A percentile compares a stretch with the other conserved stretches of the same genome.
Conservation (phyloP, 2,113 vertebrate species). For the Anolis sagrei region DNA sequence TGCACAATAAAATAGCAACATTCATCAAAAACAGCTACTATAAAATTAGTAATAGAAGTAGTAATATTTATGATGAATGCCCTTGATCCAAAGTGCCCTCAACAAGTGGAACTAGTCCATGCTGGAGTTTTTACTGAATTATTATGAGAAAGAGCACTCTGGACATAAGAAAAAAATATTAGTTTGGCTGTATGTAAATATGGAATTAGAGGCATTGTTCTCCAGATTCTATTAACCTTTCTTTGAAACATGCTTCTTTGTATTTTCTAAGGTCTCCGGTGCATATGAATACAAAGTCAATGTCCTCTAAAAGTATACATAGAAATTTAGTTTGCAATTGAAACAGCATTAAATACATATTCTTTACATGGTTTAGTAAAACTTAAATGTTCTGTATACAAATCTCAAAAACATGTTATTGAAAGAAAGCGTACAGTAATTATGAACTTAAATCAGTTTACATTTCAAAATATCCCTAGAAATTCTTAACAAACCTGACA, state of each 20-base stretch:
- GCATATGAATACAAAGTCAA: neutral
- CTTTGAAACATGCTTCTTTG: neutral
- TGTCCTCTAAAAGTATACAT: neutral
- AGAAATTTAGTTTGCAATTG: neutral
- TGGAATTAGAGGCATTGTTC: neutral
- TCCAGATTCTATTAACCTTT: neutral
- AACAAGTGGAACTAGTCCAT: neutral
- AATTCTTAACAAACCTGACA: neutral
- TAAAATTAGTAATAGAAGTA: neutral
- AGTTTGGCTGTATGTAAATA: neutral
- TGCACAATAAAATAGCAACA: neutral
- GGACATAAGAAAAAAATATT: neutral
- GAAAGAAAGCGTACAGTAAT: neutral
- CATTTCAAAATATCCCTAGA: neutral
- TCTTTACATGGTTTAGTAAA: neutral
- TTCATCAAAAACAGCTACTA: neutral
- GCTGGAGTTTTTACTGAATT: neutral
- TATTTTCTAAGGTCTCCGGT: neutral
- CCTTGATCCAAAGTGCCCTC: neutral
- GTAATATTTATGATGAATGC: neutral
- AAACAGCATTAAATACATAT: neutral
- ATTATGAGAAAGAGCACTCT: neutral
- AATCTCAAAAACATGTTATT: constrained; percentile 31
- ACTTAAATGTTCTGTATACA: constrained; percentile 37
- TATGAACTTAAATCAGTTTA: neutral